phyloP scores from a whole-genome alignment of 2,113 vertebrate species.

The Pungitius pungitius region DNA sequence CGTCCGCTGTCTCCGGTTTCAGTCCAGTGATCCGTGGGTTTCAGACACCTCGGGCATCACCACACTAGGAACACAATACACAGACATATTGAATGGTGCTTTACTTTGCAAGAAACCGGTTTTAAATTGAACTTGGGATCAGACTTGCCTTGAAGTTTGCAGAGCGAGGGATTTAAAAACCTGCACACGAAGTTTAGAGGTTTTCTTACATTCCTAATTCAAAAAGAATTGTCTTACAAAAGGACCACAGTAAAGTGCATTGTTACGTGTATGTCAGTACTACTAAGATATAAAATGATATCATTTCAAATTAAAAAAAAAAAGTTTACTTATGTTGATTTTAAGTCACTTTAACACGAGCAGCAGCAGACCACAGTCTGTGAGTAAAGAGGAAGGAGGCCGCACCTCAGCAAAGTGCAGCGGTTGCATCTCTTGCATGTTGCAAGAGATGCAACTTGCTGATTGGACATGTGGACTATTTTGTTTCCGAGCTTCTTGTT shows the following conservation, averaged over 20 bases:
- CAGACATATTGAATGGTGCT: slow-evolving; percentile 2
- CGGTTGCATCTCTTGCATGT: slow-evolving; percentile 32
- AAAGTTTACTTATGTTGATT: too few species aligned
- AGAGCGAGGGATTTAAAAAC: slow-evolving; percentile 17
- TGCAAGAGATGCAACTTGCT: slow-evolving; percentile 36
- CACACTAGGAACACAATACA: slow-evolving; percentile 34
- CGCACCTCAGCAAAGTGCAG: slow-evolving; percentile 45
- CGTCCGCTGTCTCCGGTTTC: slow-evolving; percentile 17
- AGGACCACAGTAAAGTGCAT: not conserved
- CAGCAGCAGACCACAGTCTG: too few species aligned
- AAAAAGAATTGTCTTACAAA: not conserved
- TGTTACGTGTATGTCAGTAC: too few species aligned
- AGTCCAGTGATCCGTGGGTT: slow-evolving; percentile 7
- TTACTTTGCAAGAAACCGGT: not conserved
- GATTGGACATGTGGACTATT: slow-evolving; percentile 55
- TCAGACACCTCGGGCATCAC: slow-evolving; percentile 2
- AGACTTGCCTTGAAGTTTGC: slow-evolving; percentile 36
- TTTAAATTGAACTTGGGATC: not conserved
- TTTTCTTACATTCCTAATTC: slow-evolving; percentile 49
- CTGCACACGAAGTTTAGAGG: slow-evolving; percentile 5
- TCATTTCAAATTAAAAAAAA: too few species aligned
- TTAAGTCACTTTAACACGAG: too few species aligned
- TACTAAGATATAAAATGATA: too few species aligned
- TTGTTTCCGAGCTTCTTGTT: slow-evolving; percentile 54
- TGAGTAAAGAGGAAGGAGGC: too few species aligned